Base-by-base conservation (phyloP, 2,797 vertebrate genomes). In the Coluber constrictor region DNA sequence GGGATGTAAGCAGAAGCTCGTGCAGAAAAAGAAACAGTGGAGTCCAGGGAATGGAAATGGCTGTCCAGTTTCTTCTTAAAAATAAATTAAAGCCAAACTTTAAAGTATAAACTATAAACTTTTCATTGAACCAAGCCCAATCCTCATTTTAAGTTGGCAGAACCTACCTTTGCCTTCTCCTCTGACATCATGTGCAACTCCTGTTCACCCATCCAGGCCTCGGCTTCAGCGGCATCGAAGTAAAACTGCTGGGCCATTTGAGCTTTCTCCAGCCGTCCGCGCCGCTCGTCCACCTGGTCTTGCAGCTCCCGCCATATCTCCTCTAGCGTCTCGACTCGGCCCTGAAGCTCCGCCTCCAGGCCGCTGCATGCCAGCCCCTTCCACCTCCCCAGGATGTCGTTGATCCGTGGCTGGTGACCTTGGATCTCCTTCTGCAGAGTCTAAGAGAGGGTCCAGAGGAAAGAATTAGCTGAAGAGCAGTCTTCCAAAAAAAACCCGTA, bases 131-230 rank as follows among this genome's bases (percentile, higher is more conserved):
- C 10, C 37, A 5, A 47, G 37, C 37, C 47, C 47, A 12, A 12
- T 5, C 20, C 37, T 25, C 20, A 5, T 47, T 83, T 10, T 83
- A 25, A 47, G 20, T 25, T 47, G 20, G 74, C 37, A 2, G 96
- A 23, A 23, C 88, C 74, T 94, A 99, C 99, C 98, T 99, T 99
- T 47, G 99, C 99, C 94, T 99, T 99, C 96, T 99, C 99, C 94
- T 99, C 99, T 4, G 98, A 98, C 98, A 99, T 99, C 99, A 99
- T 99, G 96, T 99, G 98, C n/a, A 99, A 96, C 96, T 99, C 99
- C 96, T 99, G 98, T 95, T 99, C 99, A 1, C 99, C 99, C 99
- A 99, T 99, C 99, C 99, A 99, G 74, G 99, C 99, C 95, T 99
- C 99, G 0, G 98, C 98, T 94, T 99, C 99, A 0, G 98, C 99